Conservation (phyloP, 2,797 vertebrate genomes). For the Okamejei kenojei region DNA sequence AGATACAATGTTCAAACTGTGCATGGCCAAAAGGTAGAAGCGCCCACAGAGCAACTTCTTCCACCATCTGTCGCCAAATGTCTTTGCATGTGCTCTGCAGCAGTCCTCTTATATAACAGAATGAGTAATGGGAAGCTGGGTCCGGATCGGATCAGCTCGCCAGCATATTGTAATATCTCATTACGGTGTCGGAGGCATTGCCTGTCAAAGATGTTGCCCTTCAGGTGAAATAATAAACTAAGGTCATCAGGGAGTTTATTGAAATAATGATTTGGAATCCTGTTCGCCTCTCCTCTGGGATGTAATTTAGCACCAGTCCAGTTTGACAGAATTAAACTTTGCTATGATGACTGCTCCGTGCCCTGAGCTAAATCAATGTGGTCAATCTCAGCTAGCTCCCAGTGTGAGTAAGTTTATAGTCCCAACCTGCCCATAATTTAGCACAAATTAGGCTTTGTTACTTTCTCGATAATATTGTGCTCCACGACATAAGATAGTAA, state of each 20-base stretch:
- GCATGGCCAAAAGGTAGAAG: not conserved
- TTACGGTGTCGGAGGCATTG: not conserved
- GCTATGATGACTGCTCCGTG: not conserved
- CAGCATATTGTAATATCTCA: not conserved
- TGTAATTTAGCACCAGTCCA: not conserved
- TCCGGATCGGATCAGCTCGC: not conserved
- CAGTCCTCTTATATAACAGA: not conserved
- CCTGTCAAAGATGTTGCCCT: not conserved
- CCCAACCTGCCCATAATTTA: constrained; percentile 24
- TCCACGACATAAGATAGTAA: not conserved
- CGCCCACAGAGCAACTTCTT: not conserved
- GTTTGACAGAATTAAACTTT: not conserved
- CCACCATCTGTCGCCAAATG: not conserved
- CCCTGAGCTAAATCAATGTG: constrained; percentile 1
- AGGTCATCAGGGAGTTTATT: not conserved
- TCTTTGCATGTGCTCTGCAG: not conserved
- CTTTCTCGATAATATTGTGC: not conserved
- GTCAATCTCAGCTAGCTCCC: not conserved
- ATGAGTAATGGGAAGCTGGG: not conserved
- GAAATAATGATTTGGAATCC: not conserved
- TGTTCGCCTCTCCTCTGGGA: not conserved
- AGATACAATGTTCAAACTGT: not conserved
- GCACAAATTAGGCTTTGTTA: constrained; percentile 14
- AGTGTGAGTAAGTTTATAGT: not conserved
- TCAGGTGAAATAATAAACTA: not conserved